Percentiles rank a stretch among this genome's conserved stretches.
Evolutionary conservation across 2,113 vertebrate genomes (phyloP).

Genomic region (Labrus mixtus): DNA sequence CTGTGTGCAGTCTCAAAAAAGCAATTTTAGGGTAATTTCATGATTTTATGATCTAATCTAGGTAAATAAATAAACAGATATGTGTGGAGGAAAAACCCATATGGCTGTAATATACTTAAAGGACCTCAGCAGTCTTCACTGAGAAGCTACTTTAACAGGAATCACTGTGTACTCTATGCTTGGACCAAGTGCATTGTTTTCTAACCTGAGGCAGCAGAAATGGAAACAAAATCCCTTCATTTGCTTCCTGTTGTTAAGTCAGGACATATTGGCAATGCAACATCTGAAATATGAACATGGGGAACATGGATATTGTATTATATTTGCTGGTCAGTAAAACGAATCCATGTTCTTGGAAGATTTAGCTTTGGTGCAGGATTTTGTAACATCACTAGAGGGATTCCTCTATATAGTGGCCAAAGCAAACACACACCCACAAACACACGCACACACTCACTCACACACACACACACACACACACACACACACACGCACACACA

Average conservation of each 20-base stretch:
- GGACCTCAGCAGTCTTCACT: conserved; percentile 68
- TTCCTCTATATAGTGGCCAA: conserved; percentile 44
- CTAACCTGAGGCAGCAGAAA: conserved; percentile 66
- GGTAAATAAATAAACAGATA: conserved; percentile 81
- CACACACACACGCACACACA: too few species aligned
- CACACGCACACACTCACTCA: too few species aligned
- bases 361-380: conserved; percentile 19
- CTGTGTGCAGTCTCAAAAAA: conserved; percentile 80
- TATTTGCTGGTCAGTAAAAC: conserved; percentile 54
- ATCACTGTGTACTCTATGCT: conserved; percentile 47
- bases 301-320: conserved; percentile 34
- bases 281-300: conserved; percentile 36
- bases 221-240: conserved; percentile 62
- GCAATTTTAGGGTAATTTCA: conserved; percentile 84
- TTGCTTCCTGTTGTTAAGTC: conserved; percentile 40
- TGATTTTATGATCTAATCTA: conserved; percentile 84
- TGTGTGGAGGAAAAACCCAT: conserved; percentile 67
- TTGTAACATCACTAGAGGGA: conserved; percentile 22
- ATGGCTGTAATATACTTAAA: conserved; percentile 73
- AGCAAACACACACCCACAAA: conserved; percentile 21
- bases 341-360: conserved; percentile 26
- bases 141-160: conserved; percentile 75
- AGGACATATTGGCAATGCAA: conserved; percentile 35
- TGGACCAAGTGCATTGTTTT: conserved; percentile 69
- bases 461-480: too few species aligned